phyloP scores from a whole-genome alignment of 2,797 vertebrate genomes.

The Myotis daubentonii region DNA sequence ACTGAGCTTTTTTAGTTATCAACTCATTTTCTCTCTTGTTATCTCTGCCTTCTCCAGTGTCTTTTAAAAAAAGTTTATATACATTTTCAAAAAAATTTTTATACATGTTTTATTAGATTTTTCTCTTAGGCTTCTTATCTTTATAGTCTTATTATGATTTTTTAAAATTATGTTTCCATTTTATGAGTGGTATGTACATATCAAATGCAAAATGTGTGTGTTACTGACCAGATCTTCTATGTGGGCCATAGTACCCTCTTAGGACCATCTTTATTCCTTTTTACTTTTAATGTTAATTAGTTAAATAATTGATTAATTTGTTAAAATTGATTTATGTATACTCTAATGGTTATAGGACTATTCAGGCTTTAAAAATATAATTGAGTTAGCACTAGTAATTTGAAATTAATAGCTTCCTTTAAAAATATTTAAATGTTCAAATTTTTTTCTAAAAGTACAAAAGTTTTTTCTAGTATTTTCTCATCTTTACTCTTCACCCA shows the following conservation, averaged over 20 bases:
- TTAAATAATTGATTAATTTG: background rate
- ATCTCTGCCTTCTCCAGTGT: background rate
- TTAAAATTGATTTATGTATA: background rate
- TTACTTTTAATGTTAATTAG: background rate
- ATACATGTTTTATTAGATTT: background rate
- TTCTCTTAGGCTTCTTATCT: background rate
- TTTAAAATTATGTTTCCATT: background rate
- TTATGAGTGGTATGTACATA: background rate
- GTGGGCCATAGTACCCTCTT: background rate
- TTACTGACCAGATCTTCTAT: background rate
- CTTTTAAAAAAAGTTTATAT: conserved; percentile 11
- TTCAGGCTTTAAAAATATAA: background rate
- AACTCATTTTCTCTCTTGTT: background rate
- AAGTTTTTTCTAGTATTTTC: background rate
- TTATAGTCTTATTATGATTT: background rate
- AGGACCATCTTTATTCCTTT: background rate
- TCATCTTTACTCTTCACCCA: background rate
- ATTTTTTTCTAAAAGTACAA: background rate
- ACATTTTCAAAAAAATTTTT: background rate
- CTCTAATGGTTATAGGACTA: background rate
- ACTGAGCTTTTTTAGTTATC: background rate
- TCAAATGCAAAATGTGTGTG: background rate
- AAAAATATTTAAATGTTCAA: background rate
- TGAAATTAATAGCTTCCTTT: conserved; percentile 6
- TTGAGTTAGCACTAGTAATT: background rate